A percentile compares a stretch with the other conserved stretches of the same genome.
These are phyloP conservation scores for Lateolabrax maculatus DNA, from an alignment of 2,797 vertebrate genomes.

Conservation along the genomic window DNA sequence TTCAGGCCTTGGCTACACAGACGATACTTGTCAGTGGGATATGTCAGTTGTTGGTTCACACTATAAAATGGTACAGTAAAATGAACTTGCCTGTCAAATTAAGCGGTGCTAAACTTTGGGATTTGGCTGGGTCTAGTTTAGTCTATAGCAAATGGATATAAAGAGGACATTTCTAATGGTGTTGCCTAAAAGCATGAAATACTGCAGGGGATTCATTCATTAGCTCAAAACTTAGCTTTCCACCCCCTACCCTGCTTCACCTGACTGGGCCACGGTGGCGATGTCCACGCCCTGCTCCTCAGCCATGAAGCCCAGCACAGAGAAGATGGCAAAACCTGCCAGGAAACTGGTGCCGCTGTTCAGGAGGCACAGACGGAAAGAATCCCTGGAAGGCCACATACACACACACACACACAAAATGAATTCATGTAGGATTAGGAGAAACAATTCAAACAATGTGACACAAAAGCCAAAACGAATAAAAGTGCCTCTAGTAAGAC, in stretches of 20 bases:
- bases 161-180: too few species aligned
- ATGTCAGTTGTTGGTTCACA: too few species aligned
- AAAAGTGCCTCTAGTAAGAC: not conserved
- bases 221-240: not conserved
- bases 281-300: slow-evolving; percentile 90
- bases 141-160: too few species aligned
- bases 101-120: not conserved
- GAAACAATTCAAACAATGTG: not conserved
- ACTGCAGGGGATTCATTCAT: not conserved
- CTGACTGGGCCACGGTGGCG: slow-evolving; percentile 90
- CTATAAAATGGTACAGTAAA: too few species aligned
- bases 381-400: slow-evolving; percentile 84
- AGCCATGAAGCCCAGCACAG: slow-evolving; percentile 95
- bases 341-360: slow-evolving; percentile 94
- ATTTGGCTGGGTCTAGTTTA: not conserved
- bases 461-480: not conserved
- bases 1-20: not conserved
- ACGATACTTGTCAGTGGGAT: not conserved
- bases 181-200: not conserved
- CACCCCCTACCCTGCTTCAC: slow-evolving; percentile 48
- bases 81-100: not conserved
- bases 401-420: not conserved
- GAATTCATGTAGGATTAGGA: not conserved
- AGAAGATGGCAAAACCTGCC: slow-evolving; percentile 95
- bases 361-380: slow-evolving; percentile 90